These are phyloP conservation scores for Xylota sylvarum DNA, from an alignment of 2,888 invertebrate species.

Conservation along the genomic window DNA sequence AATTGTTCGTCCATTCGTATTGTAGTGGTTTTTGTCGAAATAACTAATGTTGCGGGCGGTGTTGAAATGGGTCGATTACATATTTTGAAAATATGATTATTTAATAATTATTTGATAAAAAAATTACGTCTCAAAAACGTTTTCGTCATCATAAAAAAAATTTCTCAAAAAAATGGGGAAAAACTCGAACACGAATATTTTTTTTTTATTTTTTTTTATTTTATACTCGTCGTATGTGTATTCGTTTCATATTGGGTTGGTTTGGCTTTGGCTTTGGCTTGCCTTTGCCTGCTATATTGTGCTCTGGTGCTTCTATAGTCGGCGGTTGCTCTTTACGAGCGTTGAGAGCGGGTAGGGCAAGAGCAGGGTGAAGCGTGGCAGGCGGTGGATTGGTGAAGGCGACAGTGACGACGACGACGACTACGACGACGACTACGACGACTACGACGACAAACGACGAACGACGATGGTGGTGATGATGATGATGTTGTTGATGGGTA, in stretches of 20 bases:
- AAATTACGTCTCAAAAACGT: constrained; percentile 71
- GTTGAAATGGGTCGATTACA: constrained; percentile 31
- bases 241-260: constrained; percentile 68
- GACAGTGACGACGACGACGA: constrained; percentile 50
- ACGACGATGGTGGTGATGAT: constrained; percentile 27
- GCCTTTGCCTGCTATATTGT: constrained; percentile 37
- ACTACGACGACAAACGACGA: constrained; percentile 35
- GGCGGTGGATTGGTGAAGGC: constrained; percentile 48
- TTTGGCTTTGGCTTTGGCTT: constrained; percentile 41
- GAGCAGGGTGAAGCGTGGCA: not conserved
- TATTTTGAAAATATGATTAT: constrained; percentile 67
- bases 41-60: constrained; percentile 14
- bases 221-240: constrained; percentile 59
- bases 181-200: constrained; percentile 66
- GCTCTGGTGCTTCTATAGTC: constrained; percentile 45
- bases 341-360: constrained; percentile 16
- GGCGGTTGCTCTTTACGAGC: constrained; percentile 60
- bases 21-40: constrained; percentile 36
- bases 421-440: constrained; percentile 16
- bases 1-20: constrained; percentile 53
- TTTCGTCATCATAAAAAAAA: constrained; percentile 77
- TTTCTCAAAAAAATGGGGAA: constrained; percentile 65
- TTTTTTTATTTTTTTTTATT: not conserved
- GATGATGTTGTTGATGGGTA: constrained; percentile 48
- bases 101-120: constrained; percentile 74